phyloP scores from a whole-genome alignment of 2,888 invertebrate genomes.

The Tenthredo notha region DNA sequence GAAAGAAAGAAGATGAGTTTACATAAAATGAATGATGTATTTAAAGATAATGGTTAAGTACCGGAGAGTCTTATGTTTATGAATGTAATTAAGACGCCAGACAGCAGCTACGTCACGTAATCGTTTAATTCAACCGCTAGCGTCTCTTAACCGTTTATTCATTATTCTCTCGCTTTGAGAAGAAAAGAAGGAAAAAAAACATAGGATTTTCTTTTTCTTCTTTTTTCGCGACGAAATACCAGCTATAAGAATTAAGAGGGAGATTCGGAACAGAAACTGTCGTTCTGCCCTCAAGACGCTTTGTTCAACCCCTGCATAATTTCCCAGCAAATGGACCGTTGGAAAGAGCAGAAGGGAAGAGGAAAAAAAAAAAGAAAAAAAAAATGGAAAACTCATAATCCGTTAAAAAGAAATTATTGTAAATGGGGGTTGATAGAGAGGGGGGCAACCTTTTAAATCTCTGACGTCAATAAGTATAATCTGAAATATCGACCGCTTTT shows the following conservation, averaged over 20 bases:
- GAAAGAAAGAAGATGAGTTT: background rate
- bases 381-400: background rate
- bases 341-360: background rate
- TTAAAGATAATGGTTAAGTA: background rate
- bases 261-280: background rate
- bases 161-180: background rate
- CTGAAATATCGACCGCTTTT: background rate
- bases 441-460: background rate
- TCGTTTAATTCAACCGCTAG: constrained; percentile 66
- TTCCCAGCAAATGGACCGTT: background rate
- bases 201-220: no score
- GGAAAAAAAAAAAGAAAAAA: background rate
- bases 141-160: constrained; percentile 41
- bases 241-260: background rate
- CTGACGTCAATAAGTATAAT: background rate
- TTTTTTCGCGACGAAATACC: background rate
- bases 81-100: constrained; percentile 72
- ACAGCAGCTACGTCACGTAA: constrained; percentile 67
- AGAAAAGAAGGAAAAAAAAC: no score
- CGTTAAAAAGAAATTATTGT: background rate
- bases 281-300: background rate
- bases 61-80: constrained; percentile 62
- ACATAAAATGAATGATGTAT: background rate
- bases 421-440: background rate
- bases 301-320: background rate